Evolutionary conservation across 2,113 vertebrate genomes (phyloP).

Genomic region (Sigmodon hispidus): DNA sequence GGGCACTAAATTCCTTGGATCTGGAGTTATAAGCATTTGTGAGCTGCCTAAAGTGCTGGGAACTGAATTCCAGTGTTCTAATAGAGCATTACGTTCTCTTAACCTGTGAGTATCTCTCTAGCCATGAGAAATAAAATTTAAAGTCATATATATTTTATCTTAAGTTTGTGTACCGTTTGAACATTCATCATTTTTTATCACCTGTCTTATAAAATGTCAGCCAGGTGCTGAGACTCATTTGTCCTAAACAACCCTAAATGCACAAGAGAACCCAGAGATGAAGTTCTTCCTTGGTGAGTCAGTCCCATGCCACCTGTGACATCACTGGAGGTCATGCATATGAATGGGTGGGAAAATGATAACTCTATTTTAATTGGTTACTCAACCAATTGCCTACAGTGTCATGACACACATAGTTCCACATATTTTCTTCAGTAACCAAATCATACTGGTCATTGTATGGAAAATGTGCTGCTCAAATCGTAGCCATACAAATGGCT

Average conservation of each 20-base stretch:
- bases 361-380: constrained; percentile 39
- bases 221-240: background rate
- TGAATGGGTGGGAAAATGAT: background rate
- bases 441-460: background rate
- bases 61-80: background rate
- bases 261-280: background rate
- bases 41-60: background rate
- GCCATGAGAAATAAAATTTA: constrained; percentile 26
- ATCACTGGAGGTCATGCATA: background rate
- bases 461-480: constrained; percentile 19
- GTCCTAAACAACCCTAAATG: background rate
- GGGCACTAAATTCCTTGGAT: background rate
- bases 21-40: background rate
- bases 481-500: constrained; percentile 2
- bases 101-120: background rate
- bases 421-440: constrained; percentile 33
- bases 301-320: background rate
- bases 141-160: background rate
- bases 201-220: background rate
- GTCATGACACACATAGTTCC: background rate
- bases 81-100: background rate
- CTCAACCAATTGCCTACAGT: constrained; percentile 29
- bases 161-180: constrained; percentile 21
- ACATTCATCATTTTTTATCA: constrained; percentile 21
- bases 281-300: background rate